Base-by-base conservation (phyloP, 1,140 invertebrate species). In the Aphis gossypii region DNA sequence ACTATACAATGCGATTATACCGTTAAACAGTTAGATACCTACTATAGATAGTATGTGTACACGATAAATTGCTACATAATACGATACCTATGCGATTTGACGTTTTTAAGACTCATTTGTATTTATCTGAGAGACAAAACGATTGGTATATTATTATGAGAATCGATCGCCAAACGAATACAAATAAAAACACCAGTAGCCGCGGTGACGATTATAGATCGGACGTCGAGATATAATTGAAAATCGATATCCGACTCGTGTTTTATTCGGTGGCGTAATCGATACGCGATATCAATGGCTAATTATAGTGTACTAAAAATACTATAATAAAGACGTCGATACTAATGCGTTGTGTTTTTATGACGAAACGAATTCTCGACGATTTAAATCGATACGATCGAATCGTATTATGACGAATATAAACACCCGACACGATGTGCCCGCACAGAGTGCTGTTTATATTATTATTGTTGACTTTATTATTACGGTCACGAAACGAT, bases 401-500 rank as follows among this genome's bases (percentile, higher is more conserved):
- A 89, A 35, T 51, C 21, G 23, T n/a, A n/a, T n/a, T 76, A 76
- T n/a, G n/a, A 76, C 48, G 14, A 20, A 51, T 2, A 46, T 23
- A 21, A 56, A 89, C 9, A 56, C 8, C 30, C 11, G 35, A 88
- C n/a, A 51, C 35, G 51, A 7, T 56, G 25, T 11, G 25, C 25
- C 46, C 46, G 35, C 35, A 41, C 38, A 41, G 38, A 41, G 38
- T 41, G 38, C 38, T 41, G 38, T 41, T 41, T 3, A 48, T 48
- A 48, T 2, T 48, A 48, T 2, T 48, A 51, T 18, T 51, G 48
- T 46, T 46, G 38, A 25, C 23, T 56, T 54, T 54, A 56, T 56
- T 76, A 89, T 56, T 56, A 25, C 48, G 23, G 56, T 38, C 88
- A 41, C 51, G 88, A 89, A 89, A 89, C 35, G 35, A 89, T 51